Base-by-base conservation (phyloP, 2,797 vertebrate genomes). In the Aphelocoma californica region DNA sequence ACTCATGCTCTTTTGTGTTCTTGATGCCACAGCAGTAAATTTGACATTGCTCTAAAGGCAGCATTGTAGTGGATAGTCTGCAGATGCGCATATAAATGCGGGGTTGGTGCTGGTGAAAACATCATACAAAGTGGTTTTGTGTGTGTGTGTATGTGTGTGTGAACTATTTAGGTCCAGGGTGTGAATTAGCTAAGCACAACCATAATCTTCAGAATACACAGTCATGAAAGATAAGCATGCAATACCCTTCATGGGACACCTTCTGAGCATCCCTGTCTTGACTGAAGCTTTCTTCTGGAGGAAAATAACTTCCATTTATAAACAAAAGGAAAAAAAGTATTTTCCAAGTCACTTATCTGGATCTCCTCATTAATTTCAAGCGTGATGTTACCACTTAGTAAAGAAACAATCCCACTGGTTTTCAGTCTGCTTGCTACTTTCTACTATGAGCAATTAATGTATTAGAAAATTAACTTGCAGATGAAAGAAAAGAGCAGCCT, bases 391-490 rank as follows among this genome's bases (percentile, higher is more conserved):
- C 38, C 47, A 85, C 42, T 80, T 81, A 44, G 47, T 74, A 82
- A 85, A 53, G 79, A 90, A 92, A 84, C 69, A 85, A 69, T 80
- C 88, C 61, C 78, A 75, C 61, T 62, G 60, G 5, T 80, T 90
- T 91, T 90, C 70, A 34, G 24, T 66, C 73, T 90, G 77, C 54
- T 96, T 81, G 24, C 60, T 94, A 58, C 69, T 90, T 94, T 94
- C 32, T 75, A 62, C n/a, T 70, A 45, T 0, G 7, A 86, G 62
- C 14, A 0, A 90, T 86, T 81, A 92, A 91, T 84, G 45, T 31
- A 58, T 85, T 85, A 89, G 67, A 92, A 96, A 97, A 94, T 90
- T 80, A 95, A 88, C 87, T 92, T 88, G 51, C 51, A 95, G 82
- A 94, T 94, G 51, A 92, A 94, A 95, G 85, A 92, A 94, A 88